These are phyloP conservation scores for Mus spretus DNA, from an alignment of 2,797 vertebrate species.

Conservation along the genomic window DNA sequence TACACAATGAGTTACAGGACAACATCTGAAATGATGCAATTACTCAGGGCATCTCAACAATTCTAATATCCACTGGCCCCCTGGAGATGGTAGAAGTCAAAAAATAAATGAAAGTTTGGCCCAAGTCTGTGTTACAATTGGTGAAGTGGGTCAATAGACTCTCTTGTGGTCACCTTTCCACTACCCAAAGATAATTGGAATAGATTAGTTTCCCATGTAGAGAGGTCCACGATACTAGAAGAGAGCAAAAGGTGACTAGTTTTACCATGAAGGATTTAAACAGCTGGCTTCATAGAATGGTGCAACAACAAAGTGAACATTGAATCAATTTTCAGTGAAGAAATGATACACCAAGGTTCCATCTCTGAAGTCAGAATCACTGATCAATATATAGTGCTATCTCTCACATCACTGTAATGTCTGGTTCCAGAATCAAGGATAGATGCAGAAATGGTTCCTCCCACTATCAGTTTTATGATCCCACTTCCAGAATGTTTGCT, in stretches of 20 bases:
- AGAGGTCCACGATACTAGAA: neutral
- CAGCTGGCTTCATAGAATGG: neutral
- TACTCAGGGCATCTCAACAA: neutral
- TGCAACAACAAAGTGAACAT: neutral
- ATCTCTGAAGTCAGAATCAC: neutral
- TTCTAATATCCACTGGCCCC: neutral
- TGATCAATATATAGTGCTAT: neutral
- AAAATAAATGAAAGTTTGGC: neutral
- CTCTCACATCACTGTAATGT: neutral
- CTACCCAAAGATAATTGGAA: neutral
- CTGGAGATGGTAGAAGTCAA: neutral
- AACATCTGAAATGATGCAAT: neutral
- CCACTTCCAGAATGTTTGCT: neutral
- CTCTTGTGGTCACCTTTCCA: neutral
- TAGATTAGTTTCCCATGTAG: neutral
- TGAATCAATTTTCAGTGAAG: neutral
- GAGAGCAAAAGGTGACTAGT: neutral
- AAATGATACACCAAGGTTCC: neutral
- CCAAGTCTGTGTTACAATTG: neutral
- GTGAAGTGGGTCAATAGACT: neutral
- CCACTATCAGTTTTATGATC: neutral
- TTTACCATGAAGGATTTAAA: neutral
- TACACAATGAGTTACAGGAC: neutral
- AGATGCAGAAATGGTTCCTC: neutral
- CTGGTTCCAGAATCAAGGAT: neutral